Base-by-base conservation (phyloP, 35 echinoderm and acorn worm genomes). In the Ophioderma brevispina region DNA sequence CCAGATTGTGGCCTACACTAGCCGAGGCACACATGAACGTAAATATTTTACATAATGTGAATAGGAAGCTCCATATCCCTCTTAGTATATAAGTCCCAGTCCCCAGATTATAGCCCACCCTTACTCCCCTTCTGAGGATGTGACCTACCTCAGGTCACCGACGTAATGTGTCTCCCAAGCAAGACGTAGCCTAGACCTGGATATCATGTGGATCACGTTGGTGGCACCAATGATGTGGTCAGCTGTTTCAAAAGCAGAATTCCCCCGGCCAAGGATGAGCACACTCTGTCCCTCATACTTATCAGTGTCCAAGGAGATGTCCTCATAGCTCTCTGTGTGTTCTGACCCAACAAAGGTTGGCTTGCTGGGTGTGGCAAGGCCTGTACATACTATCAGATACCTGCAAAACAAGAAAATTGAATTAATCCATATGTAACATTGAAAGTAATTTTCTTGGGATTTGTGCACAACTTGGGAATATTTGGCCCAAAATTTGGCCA, bases 111-210 rank as follows among this genome's bases (percentile, higher is more conserved):
- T n/a, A n/a, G n/a, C n/a, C n/a, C n/a, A n/a, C n/a, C n/a, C n/a
- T n/a, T n/a, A n/a, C n/a, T n/a, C n/a, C n/a, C n/a, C n/a, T n/a
- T n/a, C n/a, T n/a, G n/a, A n/a, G n/a, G n/a, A n/a, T n/a, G 19
- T 41, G 13, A 52, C 78, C 33, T 42, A 95, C 96, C 96, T 95
- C 19, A 98, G 59, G 91, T 98, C 96, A 0, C 96, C 96, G 18
- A 98, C 96, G 85, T 98, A 98, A 88, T 98, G 96, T 35, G 96
- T 98, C 36, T 92, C 93, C 96, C 96, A 98, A 0, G 96, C 93
- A 77, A 98, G 37, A 40, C 88, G 82, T 28, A 98, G 82, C 39
- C 96, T 75, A 59, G 90, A 90, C 87, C 93, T 90, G 1, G 90
- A 87, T 32, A 98, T 33, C 86, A 98, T 85, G 35, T 98, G 96